Evolutionary conservation across 2,888 invertebrate genomes (phyloP).

Genomic region (Epinotia bilunana): DNA sequence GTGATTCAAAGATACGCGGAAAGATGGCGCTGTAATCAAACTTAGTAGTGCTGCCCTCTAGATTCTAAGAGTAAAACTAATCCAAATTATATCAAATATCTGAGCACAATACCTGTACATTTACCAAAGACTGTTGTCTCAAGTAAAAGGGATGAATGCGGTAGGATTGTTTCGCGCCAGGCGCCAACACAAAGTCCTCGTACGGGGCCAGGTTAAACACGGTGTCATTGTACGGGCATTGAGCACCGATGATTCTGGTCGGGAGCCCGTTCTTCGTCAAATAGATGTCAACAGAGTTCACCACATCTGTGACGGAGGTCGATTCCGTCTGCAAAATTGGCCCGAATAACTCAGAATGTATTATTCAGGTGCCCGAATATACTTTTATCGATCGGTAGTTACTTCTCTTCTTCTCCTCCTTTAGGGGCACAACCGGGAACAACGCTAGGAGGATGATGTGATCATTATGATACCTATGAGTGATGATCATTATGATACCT

Average conservation of each 20-base stretch:
- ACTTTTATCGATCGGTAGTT: too few relatives aligned
- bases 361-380: neutral
- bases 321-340: constrained; percentile 62
- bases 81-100: neutral
- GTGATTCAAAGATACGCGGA: neutral
- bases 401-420: too few relatives aligned
- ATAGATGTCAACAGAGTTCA: constrained; percentile 64
- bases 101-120: constrained; percentile 62
- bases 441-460: too few relatives aligned
- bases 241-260: constrained; percentile 69
- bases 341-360: too few relatives aligned
- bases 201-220: constrained; percentile 69
- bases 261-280: constrained; percentile 71
- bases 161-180: constrained; percentile 79
- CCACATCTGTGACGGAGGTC: constrained; percentile 63
- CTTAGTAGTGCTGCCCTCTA: constrained; percentile 23
- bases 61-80: neutral
- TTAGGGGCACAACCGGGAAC: too few relatives aligned
- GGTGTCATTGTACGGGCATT: constrained; percentile 73
- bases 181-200: constrained; percentile 84
- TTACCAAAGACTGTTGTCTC: constrained; percentile 63
- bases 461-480: too few relatives aligned
- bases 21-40: constrained; percentile 23
- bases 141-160: constrained; percentile 80
- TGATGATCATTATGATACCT: too few relatives aligned